These are phyloP conservation scores for Merluccius polli DNA, from an alignment of 2,797 vertebrate species.

Conservation along the genomic window DNA sequence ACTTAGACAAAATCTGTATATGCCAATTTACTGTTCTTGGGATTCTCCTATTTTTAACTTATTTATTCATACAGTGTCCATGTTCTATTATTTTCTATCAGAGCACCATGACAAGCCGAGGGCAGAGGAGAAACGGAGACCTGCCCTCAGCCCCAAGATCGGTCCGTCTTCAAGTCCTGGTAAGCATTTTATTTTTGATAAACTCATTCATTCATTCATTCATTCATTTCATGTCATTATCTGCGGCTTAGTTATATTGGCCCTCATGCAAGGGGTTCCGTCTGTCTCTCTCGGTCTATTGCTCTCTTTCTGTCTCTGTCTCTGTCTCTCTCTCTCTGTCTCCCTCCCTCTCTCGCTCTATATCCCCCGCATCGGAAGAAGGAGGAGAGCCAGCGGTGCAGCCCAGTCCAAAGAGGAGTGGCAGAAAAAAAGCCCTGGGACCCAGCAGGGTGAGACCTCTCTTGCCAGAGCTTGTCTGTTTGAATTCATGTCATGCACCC, in stretches of 20 bases:
- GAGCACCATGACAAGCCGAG: neutral
- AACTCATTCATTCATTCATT: neutral
- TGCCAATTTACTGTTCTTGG: neutral
- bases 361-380: conserved; percentile 37
- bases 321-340: neutral
- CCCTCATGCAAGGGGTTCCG: neutral
- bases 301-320: neutral
- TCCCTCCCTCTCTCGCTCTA: neutral
- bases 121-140: neutral
- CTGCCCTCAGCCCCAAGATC: neutral
- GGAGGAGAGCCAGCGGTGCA: conserved; percentile 40
- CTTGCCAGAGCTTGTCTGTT: neutral
- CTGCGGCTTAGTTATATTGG: neutral
- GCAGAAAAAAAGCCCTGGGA: conserved; percentile 72
- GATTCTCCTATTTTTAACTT: neutral
- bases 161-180: neutral
- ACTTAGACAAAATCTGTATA: neutral
- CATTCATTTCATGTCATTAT: neutral
- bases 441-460: conserved; percentile 75
- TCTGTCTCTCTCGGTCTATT: no score
- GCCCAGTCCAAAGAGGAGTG: conserved; percentile 63
- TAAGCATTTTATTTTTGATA: neutral
- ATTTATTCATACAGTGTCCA: neutral
- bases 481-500: neutral
- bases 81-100: neutral